Conservation (phyloP, 2,797 vertebrate genomes). For the Meda fulgida region DNA sequence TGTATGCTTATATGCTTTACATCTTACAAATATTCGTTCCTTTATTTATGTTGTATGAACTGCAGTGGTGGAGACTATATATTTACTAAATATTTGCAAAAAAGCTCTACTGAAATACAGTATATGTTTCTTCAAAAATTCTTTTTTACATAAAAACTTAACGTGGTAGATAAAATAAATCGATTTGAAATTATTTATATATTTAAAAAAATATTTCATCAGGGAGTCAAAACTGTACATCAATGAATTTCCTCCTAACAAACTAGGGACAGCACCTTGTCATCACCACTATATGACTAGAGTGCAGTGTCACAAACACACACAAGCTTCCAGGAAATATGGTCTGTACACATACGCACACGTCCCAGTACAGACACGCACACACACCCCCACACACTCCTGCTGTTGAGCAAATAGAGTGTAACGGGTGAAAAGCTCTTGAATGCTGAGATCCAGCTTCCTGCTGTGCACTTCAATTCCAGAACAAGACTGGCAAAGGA, state of each 20-base stretch:
- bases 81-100: too few species aligned
- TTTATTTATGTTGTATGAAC: background rate
- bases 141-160: too few species aligned
- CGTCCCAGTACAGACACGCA: background rate
- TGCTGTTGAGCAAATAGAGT: conserved; percentile 54
- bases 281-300: background rate
- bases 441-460: conserved; percentile 47
- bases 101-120: background rate
- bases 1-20: background rate
- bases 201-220: too few species aligned
- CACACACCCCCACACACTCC: conserved; percentile 32
- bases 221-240: background rate
- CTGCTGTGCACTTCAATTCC: conserved; percentile 45
- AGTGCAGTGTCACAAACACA: conserved; percentile 3
- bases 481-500: conserved; percentile 9
- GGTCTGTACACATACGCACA: conserved; percentile 1
- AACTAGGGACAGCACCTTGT: conserved; percentile 11
- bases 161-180: too few species aligned
- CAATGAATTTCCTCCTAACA: background rate
- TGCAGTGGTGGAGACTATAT: background rate
- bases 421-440: conserved; percentile 52
- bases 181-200: too few species aligned
- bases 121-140: too few species aligned
- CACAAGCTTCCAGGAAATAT: conserved; percentile 30
- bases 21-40: background rate